Base-by-base conservation (phyloP, 2,888 invertebrate species). In the Tetropium fuscum region DNA sequence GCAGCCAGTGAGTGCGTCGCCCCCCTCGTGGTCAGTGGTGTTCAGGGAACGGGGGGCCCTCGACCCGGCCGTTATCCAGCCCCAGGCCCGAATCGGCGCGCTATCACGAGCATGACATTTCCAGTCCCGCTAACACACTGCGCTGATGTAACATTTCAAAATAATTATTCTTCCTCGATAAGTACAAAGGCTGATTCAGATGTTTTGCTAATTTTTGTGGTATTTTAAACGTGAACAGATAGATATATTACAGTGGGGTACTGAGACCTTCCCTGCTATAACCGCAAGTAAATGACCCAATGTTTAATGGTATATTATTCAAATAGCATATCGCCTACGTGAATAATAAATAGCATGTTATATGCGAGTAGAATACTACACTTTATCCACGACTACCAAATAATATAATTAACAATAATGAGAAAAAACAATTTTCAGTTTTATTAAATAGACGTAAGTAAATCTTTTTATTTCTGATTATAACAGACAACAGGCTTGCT, bases 51-150 rank as follows among this genome's bases (percentile, higher is more conserved):
- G 43, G 32, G 27, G 44, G 27, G 20, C 36, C 7, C 36, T 44
- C 40, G 30, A 36, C 41, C 32, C 34, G 34, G 22, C 30, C 43
- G 22, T 22, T 22, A 44, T 32, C n/a, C 55, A 22, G 48, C 40
- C 44, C 45, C 36, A 11, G 40, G 45, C 45, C 43, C 38, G 7
- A 56, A 51, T 48, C 30, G 30, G 40, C 48, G 55, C 53, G 63
- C 66, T 62, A 69, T 68, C 70, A 70, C 70, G 70, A 66, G 60
- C 61, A 56, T 69, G 69, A 72, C 72, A 72, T 70, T 69, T 72
- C 61, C 64, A 60, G 53, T 18, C 54, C 40, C 56, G 53, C 55
- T 58, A 60, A 47, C 55, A 48, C 45, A 19, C 20, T 53, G 30
- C 58, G 53, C 60, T 66, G 66, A 55, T 56, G 56, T 41, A 56